These are phyloP conservation scores for Epizoanthus scotinus DNA, from an alignment of 92 coral and sea anemone genomes.

Conservation along the genomic window DNA sequence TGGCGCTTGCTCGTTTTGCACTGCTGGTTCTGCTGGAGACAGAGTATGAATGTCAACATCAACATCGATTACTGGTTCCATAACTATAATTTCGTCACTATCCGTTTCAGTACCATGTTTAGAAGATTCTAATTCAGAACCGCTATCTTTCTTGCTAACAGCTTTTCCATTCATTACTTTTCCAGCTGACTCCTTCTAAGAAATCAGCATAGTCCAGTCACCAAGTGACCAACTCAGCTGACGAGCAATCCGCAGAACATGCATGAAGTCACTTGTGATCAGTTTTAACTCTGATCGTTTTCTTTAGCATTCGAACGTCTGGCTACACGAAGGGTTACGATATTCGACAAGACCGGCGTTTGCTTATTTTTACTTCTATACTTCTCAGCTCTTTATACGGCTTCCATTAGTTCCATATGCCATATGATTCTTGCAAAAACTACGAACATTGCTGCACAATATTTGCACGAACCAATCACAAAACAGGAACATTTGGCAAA, in stretches of 20 bases:
- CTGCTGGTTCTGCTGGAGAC: background rate
- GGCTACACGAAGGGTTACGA: background rate
- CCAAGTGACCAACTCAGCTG: too few species aligned
- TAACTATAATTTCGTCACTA: background rate
- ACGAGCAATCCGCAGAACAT: too few species aligned
- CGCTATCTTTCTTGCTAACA: constrained; percentile 3
- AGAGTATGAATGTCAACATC: background rate
- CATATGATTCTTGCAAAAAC: background rate
- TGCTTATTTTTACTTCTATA: background rate
- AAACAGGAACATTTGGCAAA: background rate
- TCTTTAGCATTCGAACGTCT: background rate
- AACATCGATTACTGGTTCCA: background rate
- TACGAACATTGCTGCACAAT: too few species aligned
- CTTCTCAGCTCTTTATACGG: background rate
- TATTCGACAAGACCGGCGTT: background rate
- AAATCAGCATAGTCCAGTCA: too few species aligned
- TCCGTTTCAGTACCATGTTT: background rate
- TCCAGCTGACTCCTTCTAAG: too few species aligned
- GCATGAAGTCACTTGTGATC: background rate
- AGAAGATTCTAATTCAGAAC: background rate
- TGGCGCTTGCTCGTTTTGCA: background rate
- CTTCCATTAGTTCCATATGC: background rate
- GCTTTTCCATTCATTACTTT: constrained; percentile 2
- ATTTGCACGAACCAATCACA: constrained; percentile 27
- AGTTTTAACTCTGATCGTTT: background rate